Percentiles rank a stretch among this genome's conserved stretches.
phyloP scores from a whole-genome alignment of 2,113 vertebrate genomes.

The Cairina moschata region DNA sequence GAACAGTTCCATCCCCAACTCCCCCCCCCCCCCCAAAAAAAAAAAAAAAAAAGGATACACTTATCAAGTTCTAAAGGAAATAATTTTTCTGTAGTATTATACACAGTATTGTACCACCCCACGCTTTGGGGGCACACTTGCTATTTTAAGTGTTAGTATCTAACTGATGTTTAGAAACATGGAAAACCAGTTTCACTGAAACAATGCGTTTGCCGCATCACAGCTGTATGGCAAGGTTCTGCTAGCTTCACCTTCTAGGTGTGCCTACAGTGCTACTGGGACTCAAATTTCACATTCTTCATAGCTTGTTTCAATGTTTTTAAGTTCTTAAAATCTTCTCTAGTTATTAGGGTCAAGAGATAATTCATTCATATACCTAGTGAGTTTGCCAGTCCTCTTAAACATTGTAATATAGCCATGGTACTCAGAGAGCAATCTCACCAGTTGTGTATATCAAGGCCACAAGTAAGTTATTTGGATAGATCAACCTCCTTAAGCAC shows the following conservation, averaged over 20 bases:
- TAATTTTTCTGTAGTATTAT: neutral
- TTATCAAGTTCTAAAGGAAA: neutral
- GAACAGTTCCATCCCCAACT: neutral
- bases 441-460: neutral
- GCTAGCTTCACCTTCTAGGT: neutral
- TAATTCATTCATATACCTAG: neutral
- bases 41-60: neutral
- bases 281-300: neutral
- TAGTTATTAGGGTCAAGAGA: neutral
- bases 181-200: neutral
- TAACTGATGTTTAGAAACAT: neutral
- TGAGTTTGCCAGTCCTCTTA: neutral
- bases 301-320: too few relatives aligned
- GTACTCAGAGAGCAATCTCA: neutral
- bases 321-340: neutral
- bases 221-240: neutral
- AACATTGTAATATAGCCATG: neutral
- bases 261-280: accelerated
- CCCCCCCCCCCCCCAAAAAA: too few relatives aligned
- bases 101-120: neutral
- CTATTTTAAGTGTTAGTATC: neutral
- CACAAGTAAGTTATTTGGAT: neutral
- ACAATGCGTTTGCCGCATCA: neutral
- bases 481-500: neutral
- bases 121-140: neutral